These are phyloP conservation scores for Syngnathus acus DNA, from an alignment of 2,797 vertebrate species.

Conservation along the genomic window DNA sequence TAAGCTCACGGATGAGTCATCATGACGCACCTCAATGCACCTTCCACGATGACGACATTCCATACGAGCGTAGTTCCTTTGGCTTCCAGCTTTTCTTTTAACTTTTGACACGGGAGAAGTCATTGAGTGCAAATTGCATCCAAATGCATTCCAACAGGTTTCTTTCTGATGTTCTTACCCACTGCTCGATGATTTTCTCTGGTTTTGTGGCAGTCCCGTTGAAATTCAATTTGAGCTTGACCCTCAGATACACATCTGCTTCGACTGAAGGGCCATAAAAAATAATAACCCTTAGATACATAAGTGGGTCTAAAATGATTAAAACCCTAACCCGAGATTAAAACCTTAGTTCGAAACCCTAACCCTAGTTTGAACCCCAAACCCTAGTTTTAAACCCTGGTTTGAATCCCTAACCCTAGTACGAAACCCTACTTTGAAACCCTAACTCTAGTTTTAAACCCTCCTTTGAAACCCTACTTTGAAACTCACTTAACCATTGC, in stretches of 20 bases:
- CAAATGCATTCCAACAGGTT: background rate
- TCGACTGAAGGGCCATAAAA: slow-evolving; percentile 12
- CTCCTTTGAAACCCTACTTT: no score
- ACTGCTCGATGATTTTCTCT: slow-evolving; percentile 24
- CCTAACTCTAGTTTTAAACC: no score
- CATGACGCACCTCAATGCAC: slow-evolving; percentile 24
- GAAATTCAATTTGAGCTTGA: slow-evolving; percentile 32
- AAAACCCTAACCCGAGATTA: no score
- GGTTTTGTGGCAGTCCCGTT: slow-evolving; percentile 23
- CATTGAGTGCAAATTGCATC: background rate
- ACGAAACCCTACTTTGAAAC: no score
- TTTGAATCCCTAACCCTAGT: no score
- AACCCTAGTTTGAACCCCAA: no score
- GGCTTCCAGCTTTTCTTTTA: slow-evolving; percentile 34
- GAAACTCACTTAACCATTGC: no score
- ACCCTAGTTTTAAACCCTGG: no score
- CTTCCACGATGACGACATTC: slow-evolving; percentile 36
- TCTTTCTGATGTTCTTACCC: slow-evolving; percentile 37
- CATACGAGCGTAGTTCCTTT: slow-evolving; percentile 25
- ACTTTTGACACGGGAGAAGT: slow-evolving; percentile 21
- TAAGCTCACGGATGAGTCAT: background rate
- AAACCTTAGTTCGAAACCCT: no score
- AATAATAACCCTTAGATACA: background rate
- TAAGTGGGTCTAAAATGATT: no score
- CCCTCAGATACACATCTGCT: slow-evolving; percentile 47